Evolutionary conservation across 1,140 invertebrate genomes (phyloP), one percentile per base, ranked within the genome.

Genomic region (Drosophila setifemur): DNA sequence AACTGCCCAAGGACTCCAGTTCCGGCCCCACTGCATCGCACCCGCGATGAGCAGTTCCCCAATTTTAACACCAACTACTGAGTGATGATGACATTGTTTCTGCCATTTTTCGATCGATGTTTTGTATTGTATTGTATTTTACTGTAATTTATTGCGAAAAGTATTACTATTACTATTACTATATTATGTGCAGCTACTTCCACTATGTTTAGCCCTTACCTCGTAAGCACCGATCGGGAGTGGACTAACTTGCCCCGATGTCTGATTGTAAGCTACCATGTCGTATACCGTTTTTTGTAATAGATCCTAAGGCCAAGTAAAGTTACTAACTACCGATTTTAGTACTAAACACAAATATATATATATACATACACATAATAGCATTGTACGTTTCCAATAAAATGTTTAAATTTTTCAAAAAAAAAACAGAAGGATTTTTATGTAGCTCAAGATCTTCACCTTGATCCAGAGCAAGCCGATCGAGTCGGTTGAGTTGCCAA

Each of bases 101-200:
- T 86, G 81, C 81, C 81, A 85, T 85, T 81, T 78, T 83, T 78
- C 21, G 48, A 71, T 58, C 54, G 50, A 47, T 61, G 40, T 70
- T 44, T 58, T 55, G 52, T 72, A 69, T 60, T 58, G 54, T 73
- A 69, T 57, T 69, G 64, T 69, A 69, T 52, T 76, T 74, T 76
- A 75, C 47, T 49, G 70, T 85, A 85, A 86, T 81, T 85, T 85
- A 85, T 81, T 68, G 75, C 67, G 50, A 79, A 76, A 83, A 85
- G 81, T 85, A 85, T 85, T 85, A 85, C 77, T 85, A 85, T 75
- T 85, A 85, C 86, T 85, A 85, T 73, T 85, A 79, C 21, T 42
- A 43, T 4, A 54, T 54, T 63, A 45, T 45, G 39, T 79, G 58
- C 69, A 74, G 73, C 64, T 64, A 53, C 82, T 86, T 86, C 82